Percentiles rank a stretch among this genome's conserved stretches.
Conservation (phyloP, 2,113 vertebrate genomes). For the Galemys pyrenaicus region DNA sequence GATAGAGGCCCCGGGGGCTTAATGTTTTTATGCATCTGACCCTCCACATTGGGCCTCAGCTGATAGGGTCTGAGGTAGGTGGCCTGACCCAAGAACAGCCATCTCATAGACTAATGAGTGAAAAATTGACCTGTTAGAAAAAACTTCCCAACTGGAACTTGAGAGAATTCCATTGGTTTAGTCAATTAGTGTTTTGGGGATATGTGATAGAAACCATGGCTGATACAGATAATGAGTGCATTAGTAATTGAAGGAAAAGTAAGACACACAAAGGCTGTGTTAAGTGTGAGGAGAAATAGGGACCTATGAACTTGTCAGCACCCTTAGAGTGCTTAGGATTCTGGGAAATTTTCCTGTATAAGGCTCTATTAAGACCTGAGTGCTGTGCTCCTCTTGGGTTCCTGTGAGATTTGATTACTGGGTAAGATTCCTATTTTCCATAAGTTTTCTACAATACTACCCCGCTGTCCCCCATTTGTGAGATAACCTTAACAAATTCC, state of each 20-base stretch:
- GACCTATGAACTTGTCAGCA: not conserved
- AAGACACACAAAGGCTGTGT: not conserved
- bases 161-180: not conserved
- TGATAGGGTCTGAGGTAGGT: not conserved
- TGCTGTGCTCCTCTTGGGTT: not conserved
- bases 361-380: not conserved
- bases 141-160: not conserved
- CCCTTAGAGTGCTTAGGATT: not conserved
- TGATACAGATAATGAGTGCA: not conserved
- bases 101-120: not conserved
- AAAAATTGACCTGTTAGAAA: not conserved
- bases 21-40: not conserved
- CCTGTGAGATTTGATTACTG: not conserved
- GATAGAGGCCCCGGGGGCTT: not conserved
- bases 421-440: conserved; percentile 6
- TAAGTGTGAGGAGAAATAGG: not conserved
- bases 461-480: not conserved
- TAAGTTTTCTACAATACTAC: not conserved
- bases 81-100: not conserved
- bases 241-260: not conserved
- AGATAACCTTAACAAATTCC: conserved; percentile 7
- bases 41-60: not conserved
- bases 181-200: not conserved
- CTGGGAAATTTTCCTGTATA: not conserved
- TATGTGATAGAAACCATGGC: not conserved